phyloP scores from a whole-genome alignment of 2,113 vertebrate genomes.

The Galemys pyrenaicus region DNA sequence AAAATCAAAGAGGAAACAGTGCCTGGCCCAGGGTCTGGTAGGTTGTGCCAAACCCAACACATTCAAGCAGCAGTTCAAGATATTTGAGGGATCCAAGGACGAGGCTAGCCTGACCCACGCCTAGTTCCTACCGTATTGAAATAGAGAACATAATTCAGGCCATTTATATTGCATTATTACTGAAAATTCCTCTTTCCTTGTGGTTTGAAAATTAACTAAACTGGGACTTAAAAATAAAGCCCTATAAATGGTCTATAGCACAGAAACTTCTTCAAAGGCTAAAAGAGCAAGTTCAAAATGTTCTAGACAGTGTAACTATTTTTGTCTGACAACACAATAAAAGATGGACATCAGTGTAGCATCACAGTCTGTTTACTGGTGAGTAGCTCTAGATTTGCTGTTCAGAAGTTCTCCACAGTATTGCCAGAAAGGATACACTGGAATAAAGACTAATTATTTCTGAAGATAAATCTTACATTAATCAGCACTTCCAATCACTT shows the following conservation, averaged over 20 bases:
- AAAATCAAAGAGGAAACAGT: conserved; percentile 78
- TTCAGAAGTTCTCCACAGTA: not conserved
- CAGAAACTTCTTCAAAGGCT: conserved; percentile 46
- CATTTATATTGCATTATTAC: conserved; percentile 68
- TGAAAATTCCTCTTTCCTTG: conserved; percentile 66
- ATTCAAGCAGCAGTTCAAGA: conserved; percentile 73
- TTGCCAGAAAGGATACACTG: conserved; percentile 42
- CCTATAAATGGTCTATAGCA: conserved; percentile 41
- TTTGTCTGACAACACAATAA: conserved; percentile 31
- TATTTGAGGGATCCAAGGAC: conserved; percentile 69
- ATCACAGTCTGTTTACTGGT: not conserved
- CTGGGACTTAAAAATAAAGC: conserved; percentile 57
- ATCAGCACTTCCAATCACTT: conserved; percentile 71
- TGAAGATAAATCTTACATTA: conserved; percentile 73
- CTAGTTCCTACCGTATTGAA: conserved; percentile 72
- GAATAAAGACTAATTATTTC: conserved; percentile 78
- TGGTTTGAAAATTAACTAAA: conserved; percentile 72
- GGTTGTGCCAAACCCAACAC: conserved; percentile 79
- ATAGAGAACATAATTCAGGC: conserved; percentile 64
- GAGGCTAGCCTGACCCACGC: conserved; percentile 55
- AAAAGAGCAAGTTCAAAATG: conserved; percentile 59
- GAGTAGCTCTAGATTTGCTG: not conserved
- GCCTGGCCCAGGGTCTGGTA: conserved; percentile 71
- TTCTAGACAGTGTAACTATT: conserved; percentile 41
- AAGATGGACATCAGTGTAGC: not conserved